Evolutionary conservation across 2,888 invertebrate species (phyloP), one percentile per base, ranked within the genome.

Genomic region (Melangyna quadrimaculata): DNA sequence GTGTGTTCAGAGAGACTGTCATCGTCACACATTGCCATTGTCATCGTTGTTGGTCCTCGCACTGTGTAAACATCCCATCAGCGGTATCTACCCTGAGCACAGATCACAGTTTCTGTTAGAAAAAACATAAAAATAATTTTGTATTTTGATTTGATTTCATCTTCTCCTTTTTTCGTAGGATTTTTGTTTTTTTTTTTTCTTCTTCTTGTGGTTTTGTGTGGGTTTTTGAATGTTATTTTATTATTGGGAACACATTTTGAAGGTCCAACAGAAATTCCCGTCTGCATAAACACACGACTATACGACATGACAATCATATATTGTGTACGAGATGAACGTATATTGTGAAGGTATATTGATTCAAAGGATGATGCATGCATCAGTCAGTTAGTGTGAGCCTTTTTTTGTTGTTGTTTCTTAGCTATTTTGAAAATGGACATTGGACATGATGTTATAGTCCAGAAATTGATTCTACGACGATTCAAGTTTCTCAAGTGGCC

Each of bases 351-450:
- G 14, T 6, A 7, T 78, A 45, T 79, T 83, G 83, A 83, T 79
- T 83, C 43, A 83, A 67, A 73, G 70, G 70, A 83, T 79, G 79
- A 78, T 78, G 78, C 78, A 77, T 67, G 77, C 80, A 75, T 70
- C 74, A 22, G 55, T 32, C 73, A 59, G 59, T 14, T 67, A 59
- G 59, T 14, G 4, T 9, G 27, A 59, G 22, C 12, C 32, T 45
- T 43, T 48, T 24, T 48, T 51, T 22, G n/a, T n/a, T n/a, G n/a
- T n/a, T n/a, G n/a, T 43, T 6, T 1, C 9, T 2, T 1, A 51
- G 22, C 22, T 35, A 53, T 32, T 48, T 48, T 53, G 53, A 78
- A 48, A 67, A 59, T 59, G 59, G 59, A 59, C 59, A 59, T 59
- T 59, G 55, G 75, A 70, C 43, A 70, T 73, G 74, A 12, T 40